Evolutionary conservation across 2,888 invertebrate species (phyloP).

Genomic region (Apotomis capreana): DNA sequence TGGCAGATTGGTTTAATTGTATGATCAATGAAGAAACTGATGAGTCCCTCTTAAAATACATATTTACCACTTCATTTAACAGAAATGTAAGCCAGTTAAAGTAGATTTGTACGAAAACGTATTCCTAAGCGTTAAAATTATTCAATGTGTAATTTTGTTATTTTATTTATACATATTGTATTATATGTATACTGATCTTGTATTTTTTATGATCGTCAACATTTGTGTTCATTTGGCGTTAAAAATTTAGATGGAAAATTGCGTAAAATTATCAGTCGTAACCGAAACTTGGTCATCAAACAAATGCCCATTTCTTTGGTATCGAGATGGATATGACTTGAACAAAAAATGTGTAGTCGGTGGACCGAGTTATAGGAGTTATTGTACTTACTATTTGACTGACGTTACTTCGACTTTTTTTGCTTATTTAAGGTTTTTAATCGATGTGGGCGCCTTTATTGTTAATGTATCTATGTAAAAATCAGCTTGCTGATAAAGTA

Average conservation of each 20-base stretch:
- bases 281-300: neutral
- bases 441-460: slow-evolving; percentile 55
- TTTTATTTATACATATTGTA: too few relatives aligned
- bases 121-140: too few relatives aligned
- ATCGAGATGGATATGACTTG: slow-evolving; percentile 9
- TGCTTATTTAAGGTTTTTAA: slow-evolving; percentile 63
- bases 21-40: slow-evolving; percentile 4
- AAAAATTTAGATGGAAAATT: too few relatives aligned
- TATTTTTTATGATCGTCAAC: too few relatives aligned
- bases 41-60: neutral
- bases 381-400: slow-evolving; percentile 57
- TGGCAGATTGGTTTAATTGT: slow-evolving; percentile 28
- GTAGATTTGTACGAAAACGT: too few relatives aligned
- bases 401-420: slow-evolving; percentile 67
- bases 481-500: too few relatives aligned
- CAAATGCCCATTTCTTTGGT: neutral
- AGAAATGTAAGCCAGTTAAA: too few relatives aligned
- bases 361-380: slow-evolving; percentile 62
- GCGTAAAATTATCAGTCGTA: neutral
- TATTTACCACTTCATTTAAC: neutral
- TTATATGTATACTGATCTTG: too few relatives aligned
- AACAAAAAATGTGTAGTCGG: slow-evolving; percentile 64
- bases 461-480: neutral
- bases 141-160: too few relatives aligned
- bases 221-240: too few relatives aligned